Evolutionary conservation across 92 coral and sea anemone species (phyloP).

Genomic region (Muricea muricata): DNA sequence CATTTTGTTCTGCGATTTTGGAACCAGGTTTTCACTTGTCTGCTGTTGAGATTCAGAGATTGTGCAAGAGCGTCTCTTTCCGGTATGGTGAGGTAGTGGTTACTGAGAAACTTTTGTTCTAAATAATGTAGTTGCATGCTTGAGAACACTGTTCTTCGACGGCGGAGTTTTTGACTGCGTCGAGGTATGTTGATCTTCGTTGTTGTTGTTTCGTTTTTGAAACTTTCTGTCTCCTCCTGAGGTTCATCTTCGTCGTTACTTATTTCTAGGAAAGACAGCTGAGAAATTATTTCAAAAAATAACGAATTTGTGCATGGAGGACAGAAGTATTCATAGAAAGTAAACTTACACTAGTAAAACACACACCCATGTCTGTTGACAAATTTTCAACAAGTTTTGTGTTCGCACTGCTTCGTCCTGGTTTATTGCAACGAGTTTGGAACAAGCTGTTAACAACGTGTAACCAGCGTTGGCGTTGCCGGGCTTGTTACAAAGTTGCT

Average conservation of each 20-base stretch:
- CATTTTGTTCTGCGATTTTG: slow-evolving; percentile 98
- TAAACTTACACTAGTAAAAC: too few relatives aligned
- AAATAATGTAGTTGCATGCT: slow-evolving; percentile 95
- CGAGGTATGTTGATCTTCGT: neutral
- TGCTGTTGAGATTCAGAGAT: slow-evolving; percentile 90
- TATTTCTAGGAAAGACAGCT: neutral
- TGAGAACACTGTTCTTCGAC: slow-evolving; percentile 94
- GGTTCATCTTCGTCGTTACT: slow-evolving; percentile 14
- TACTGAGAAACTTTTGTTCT: slow-evolving; percentile 95
- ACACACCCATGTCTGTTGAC: too few relatives aligned
- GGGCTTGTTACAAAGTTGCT: too few relatives aligned
- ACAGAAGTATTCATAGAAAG: too few relatives aligned
- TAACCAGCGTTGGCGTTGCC: too few relatives aligned
- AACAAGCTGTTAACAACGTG: too few relatives aligned
- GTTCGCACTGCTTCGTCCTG: too few relatives aligned
- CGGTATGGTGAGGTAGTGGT: slow-evolving; percentile 95
- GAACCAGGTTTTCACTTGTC: slow-evolving; percentile 99
- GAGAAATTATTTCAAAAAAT: neutral
- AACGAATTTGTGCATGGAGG: too few relatives aligned
- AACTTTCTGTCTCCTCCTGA: neutral
- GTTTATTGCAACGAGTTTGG: too few relatives aligned
- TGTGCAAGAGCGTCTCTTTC: slow-evolving; percentile 96
- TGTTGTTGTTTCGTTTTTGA: neutral
- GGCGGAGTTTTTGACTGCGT: slow-evolving; percentile 51
- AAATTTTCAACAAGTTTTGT: too few relatives aligned